Conservation (phyloP, 1,140 invertebrate genomes). For the Eurosta solidaginis region DNA sequence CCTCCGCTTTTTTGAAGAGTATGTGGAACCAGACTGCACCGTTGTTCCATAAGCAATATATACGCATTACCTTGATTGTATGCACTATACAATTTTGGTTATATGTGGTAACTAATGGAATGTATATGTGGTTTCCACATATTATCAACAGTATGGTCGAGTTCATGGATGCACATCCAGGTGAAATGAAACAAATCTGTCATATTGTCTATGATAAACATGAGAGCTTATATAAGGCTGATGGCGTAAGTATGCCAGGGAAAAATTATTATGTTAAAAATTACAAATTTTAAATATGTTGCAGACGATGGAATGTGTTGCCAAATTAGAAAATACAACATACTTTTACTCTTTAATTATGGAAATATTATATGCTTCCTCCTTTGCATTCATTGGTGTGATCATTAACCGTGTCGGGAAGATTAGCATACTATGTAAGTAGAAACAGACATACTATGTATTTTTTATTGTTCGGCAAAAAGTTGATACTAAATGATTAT, state of each 20-base stretch:
- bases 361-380: constrained; percentile 38
- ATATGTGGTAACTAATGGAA: constrained; percentile 60
- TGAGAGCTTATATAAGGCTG: constrained; percentile 29
- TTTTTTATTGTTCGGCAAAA: no score
- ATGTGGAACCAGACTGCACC: constrained; percentile 62
- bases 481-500: no score
- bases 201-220: constrained; percentile 37
- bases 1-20: constrained; percentile 33
- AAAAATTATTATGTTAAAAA: constrained; percentile 20
- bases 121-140: constrained; percentile 42
- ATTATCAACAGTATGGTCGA: constrained; percentile 38
- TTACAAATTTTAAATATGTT: neutral
- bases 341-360: constrained; percentile 37
- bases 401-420: constrained; percentile 37
- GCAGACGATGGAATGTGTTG: constrained; percentile 34
- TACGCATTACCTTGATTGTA: constrained; percentile 58
- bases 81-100: constrained; percentile 54
- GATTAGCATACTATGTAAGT: constrained; percentile 36
- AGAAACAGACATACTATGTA: no score
- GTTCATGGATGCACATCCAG: constrained; percentile 34
- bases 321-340: constrained; percentile 36
- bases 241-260: constrained; percentile 30
- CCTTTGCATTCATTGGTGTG: constrained; percentile 37
- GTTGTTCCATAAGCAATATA: constrained; percentile 60
- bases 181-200: constrained; percentile 32